Base-by-base conservation (phyloP, 1,140 invertebrate species). In the Anastatus disparis region DNA sequence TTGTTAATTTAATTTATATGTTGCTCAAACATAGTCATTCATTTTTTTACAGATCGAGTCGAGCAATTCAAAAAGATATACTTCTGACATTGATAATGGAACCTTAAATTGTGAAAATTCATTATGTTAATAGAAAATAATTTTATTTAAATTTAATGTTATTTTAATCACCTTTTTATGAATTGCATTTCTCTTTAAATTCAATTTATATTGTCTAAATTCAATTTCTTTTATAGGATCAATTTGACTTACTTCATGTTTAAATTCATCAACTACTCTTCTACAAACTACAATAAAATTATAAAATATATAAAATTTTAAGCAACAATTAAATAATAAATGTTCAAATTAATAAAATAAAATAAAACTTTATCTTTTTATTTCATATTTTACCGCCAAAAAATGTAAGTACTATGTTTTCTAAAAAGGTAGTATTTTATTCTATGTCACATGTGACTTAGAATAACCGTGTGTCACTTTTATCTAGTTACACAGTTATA, bases 1-100 rank as follows among this genome's bases (percentile, higher is more conserved):
- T 85, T 10, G 88, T 90, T 38, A 91, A 86, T 75, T 90, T 90
- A 38, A 81, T 80, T 94, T 93, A 81, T 91, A 90, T 29, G 87
- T 90, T 10, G 90, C 93, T 48, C 93, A 88, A 0, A 93, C 90
- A 82, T 95, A 95, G 79, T 95, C 91, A 26, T 92, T 90, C 89
- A 95, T 92, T 80, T 89, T 91, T 67, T 90, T 87, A 89, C 94
- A 95, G 22, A 95, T 88, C 67, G 85, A 85, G 76, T 96, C 94
- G 82, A 95, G 89, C 6, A 94, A 74, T 81, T 95, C 94, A 17
- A 91, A 91, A n/a, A 96, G 86, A 81, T 91, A 91, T 24, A 92
- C 85, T 79, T 94, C 91, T 0, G 93, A 95, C 72, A 91, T 88
- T 29, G 91, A 88, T 52, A 91, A 89, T 1, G 91, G 90, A 61